phyloP scores from a whole-genome alignment of 2,797 vertebrate genomes.

The Cephalopachus bancanus region DNA sequence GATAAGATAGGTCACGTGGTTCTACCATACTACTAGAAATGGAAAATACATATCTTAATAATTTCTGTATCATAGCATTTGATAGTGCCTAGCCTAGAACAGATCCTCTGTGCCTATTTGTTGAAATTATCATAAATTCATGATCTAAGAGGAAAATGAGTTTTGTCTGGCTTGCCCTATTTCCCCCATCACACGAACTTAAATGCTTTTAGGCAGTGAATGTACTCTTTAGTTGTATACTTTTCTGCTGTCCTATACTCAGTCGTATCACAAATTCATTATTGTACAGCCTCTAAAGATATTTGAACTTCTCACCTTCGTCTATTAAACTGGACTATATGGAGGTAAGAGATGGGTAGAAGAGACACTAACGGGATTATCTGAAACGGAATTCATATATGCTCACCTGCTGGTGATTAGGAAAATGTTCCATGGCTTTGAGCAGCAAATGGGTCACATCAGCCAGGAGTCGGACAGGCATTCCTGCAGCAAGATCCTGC shows the following conservation, averaged over 20 bases:
- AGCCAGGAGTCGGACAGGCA: constrained; percentile 96
- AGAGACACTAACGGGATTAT: constrained; percentile 11
- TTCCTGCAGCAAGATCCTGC: constrained; percentile 96
- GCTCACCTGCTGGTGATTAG: constrained; percentile 98
- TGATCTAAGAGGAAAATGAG: not conserved
- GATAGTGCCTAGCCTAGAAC: not conserved
- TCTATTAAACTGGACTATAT: not conserved
- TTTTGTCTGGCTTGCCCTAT: constrained; percentile 41
- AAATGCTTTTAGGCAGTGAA: constrained; percentile 40
- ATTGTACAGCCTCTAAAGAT: not conserved
- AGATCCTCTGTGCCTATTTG: not conserved
- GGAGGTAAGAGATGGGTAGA: not conserved
- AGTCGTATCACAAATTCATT: constrained; percentile 46
- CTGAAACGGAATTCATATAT: not conserved
- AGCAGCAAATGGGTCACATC: constrained; percentile 96
- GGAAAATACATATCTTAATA: not conserved
- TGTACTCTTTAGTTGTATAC: not conserved
- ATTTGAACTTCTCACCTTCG: constrained; percentile 21
- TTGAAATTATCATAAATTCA: constrained; percentile 51
- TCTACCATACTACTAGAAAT: not conserved
- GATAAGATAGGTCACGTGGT: not conserved
- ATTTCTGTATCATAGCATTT: constrained; percentile 11
- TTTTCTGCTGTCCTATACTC: constrained; percentile 18
- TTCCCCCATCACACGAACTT: not conserved
- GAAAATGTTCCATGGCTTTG: constrained; percentile 99